A percentile compares a stretch with the other conserved stretches of the same genome.
phyloP scores from a whole-genome alignment of 2,888 invertebrate species.

The Pammene fasciana region DNA sequence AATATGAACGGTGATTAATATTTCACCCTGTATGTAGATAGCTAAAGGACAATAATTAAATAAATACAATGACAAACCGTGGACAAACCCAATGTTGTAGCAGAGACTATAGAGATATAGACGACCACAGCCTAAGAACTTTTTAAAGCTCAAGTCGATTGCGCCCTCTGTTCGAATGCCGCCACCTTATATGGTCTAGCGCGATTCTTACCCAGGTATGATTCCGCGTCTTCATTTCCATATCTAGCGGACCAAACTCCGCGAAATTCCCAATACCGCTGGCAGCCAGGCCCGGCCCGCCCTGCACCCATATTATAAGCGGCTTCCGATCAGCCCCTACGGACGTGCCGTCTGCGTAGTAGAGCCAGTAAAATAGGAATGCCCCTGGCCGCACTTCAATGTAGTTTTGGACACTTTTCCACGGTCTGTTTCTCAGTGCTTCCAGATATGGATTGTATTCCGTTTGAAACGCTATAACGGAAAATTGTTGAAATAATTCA shows the following conservation, averaged over 20 bases:
- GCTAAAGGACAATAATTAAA: too few species aligned
- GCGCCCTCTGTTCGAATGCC: too few species aligned
- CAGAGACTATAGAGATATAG: too few species aligned
- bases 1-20: too few species aligned
- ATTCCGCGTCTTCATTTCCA: slow-evolving; percentile 85
- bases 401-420: slow-evolving; percentile 86
- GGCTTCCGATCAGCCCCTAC: slow-evolving; percentile 84
- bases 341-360: slow-evolving; percentile 87
- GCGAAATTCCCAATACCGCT: slow-evolving; percentile 94
- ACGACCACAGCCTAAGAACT: too few species aligned
- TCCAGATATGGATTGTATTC: slow-evolving; percentile 62
- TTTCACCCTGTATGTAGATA: too few species aligned
- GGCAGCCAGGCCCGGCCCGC: slow-evolving; percentile 93
- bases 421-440: slow-evolving; percentile 54
- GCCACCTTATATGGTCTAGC: too few species aligned
- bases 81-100: too few species aligned
- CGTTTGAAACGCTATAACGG: slow-evolving; percentile 42
- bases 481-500: neutral
- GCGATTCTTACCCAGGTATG: slow-evolving; percentile 87
- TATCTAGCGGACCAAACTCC: slow-evolving; percentile 90
- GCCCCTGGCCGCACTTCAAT: slow-evolving; percentile 89
- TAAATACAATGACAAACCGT: too few species aligned
- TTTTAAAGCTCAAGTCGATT: too few species aligned
- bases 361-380: slow-evolving; percentile 95
- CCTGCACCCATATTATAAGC: slow-evolving; percentile 93